phyloP scores from a whole-genome alignment of 2,797 vertebrate species.

The Zenarchopterus dispar region DNA sequence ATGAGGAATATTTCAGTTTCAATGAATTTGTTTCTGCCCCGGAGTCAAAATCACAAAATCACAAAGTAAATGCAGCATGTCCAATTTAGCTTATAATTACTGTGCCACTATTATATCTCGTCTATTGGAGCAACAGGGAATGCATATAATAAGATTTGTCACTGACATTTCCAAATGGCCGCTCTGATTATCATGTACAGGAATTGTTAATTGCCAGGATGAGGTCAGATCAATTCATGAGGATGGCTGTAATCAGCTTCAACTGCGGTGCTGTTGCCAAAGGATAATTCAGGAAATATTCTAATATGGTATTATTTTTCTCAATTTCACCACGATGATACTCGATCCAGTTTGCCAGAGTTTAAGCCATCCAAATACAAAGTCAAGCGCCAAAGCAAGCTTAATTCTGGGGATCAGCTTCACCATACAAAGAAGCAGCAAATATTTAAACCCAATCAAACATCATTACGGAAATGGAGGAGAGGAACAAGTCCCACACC shows the following conservation, averaged over 20 bases:
- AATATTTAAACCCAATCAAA: constrained; percentile 40
- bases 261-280: constrained; percentile 11
- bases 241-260: constrained; percentile 42
- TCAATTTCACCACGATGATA: constrained; percentile 1
- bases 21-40: constrained; percentile 4
- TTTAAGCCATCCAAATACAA: constrained; percentile 8
- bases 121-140: constrained; percentile 27
- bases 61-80: constrained; percentile 23
- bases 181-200: constrained; percentile 41
- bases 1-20: not conserved
- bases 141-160: constrained; percentile 31
- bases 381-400: constrained; percentile 24
- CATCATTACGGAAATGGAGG: constrained; percentile 13
- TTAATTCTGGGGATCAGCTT: constrained; percentile 12
- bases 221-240: constrained; percentile 44
- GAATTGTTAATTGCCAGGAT: constrained; percentile 40
- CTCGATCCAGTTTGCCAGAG: constrained; percentile 23
- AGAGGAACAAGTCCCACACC: constrained; percentile 15
- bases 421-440: constrained; percentile 3
- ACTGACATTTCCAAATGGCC: constrained; percentile 34
- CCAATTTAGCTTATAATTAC: constrained; percentile 32
- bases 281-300: constrained; percentile 26
- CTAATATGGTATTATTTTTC: constrained; percentile 16
- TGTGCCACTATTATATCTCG: constrained; percentile 27
- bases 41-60: constrained; percentile 11